These are phyloP conservation scores for Stomatorhinus walkeri DNA, from an alignment of 2,797 vertebrate species.

Conservation along the genomic window DNA sequence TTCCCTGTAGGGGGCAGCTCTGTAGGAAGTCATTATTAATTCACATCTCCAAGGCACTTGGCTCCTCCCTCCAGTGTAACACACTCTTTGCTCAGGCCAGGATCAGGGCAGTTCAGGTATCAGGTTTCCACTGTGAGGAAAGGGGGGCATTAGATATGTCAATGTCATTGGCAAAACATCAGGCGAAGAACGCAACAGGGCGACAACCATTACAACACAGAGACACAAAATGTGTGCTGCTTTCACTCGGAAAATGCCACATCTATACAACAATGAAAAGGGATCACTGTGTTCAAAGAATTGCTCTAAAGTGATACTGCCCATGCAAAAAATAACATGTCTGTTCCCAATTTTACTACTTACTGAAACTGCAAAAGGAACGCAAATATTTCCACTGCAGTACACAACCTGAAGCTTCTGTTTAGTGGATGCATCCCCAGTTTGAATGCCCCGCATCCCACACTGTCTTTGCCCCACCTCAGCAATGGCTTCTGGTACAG, in stretches of 20 bases:
- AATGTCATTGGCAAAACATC: background rate
- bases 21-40: conserved; percentile 60
- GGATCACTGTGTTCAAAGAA: background rate
- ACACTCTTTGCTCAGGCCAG: conserved; percentile 21
- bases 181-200: background rate
- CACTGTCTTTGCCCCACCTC: background rate
- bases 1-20: conserved; percentile 69
- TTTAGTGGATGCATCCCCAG: background rate
- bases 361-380: background rate
- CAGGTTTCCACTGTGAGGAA: conserved; percentile 10
- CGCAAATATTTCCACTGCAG: background rate
- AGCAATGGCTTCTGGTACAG: background rate
- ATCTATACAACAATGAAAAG: background rate
- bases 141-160: background rate
- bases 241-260: background rate
- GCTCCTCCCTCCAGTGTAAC: conserved; percentile 39
- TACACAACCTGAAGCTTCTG: background rate
- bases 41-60: conserved; percentile 55
- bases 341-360: background rate
- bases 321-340: background rate
- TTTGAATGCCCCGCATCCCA: background rate
- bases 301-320: background rate
- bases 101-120: conserved; percentile 14
- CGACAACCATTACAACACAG: background rate
- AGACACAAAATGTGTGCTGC: too few species aligned